Evolutionary conservation across 1,140 invertebrate genomes (phyloP).

Genomic region (Acromyrmex heyeri): DNA sequence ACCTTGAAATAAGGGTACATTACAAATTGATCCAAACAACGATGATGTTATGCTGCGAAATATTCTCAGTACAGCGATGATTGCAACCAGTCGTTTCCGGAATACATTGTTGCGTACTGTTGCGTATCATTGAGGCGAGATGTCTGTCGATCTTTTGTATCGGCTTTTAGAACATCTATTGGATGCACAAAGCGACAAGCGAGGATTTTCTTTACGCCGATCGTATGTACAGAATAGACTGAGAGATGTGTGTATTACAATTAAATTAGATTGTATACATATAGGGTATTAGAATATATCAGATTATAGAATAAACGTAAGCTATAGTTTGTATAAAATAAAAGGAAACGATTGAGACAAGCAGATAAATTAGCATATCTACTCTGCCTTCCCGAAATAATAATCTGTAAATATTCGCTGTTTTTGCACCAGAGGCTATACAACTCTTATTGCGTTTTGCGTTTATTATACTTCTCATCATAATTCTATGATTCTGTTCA

Average conservation of each 20-base stretch:
- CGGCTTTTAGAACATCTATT: constrained; percentile 65
- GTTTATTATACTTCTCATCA: neutral
- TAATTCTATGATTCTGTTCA: neutral
- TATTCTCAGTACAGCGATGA: neutral
- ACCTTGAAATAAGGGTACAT: neutral
- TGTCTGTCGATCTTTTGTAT: constrained; percentile 70
- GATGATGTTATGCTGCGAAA: constrained; percentile 1
- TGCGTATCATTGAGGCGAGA: constrained; percentile 8
- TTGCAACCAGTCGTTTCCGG: constrained; percentile 5
- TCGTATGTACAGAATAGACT: constrained; percentile 81
- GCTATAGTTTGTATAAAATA: constrained; percentile 74
- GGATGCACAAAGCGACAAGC: constrained; percentile 54
- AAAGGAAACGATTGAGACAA: constrained; percentile 69
- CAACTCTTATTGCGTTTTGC: constrained; percentile 45
- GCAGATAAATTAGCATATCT: constrained; percentile 76
- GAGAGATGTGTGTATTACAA: constrained; percentile 77
- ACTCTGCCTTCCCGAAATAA: constrained; percentile 73
- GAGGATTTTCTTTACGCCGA: constrained; percentile 55
- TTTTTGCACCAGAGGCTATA: constrained; percentile 69
- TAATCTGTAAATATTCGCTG: constrained; percentile 38
- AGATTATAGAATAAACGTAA: constrained; percentile 60
- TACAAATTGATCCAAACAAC: constrained; percentile 29
- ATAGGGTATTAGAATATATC: constrained; percentile 50
- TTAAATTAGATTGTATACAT: constrained; percentile 70
- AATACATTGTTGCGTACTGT: constrained; percentile 13